Evolutionary conservation across 2,888 invertebrate species (phyloP), one percentile per base, ranked within the genome.

Genomic region (Scaptomyza cyrtandrae): DNA sequence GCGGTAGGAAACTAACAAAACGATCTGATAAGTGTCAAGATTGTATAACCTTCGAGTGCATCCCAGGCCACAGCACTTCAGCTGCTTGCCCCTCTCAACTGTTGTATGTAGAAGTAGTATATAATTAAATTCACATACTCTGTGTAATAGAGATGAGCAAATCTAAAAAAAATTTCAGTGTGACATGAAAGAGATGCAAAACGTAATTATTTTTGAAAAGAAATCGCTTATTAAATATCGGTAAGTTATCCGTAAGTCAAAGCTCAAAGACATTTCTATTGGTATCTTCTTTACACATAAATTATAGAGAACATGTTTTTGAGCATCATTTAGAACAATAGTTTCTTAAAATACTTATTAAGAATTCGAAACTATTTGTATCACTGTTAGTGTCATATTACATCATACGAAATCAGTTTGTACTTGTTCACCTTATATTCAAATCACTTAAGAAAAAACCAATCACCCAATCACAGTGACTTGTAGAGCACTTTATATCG

Each of bases 21-120:
- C 86, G 86, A 84, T 89, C 84, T 85, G 89, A 84, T 84, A 89
- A 89, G 80, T 86, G 86, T 71, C 83, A 85, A 81, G 88, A 84
- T 84, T 84, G 86, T 89, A 87, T 89, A 84, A 84, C 89, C 86
- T 84, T 85, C 82, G 64, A 68, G 71, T 61, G 65, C 56, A 60
- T 75, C 79, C 63, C 75, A 78, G 75, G 57, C 75, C 62, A 55
- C 56, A 57, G 35, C 66, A 55, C 44, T 33, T 33, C 59, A 31
- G 53, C 39, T 16, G 16, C 41, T 9, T 16, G 16, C 41, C 41
- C 41, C 16, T n/a, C 33, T 48, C 60, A 60, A 66, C 54, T 57
- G 44, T 59, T 71, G 60, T 63, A 37, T 11, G 29, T 29, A 1
- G 29, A 7, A 1, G 2, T 24, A 24, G 27, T 29, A 56, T 64